Base-by-base conservation (phyloP, 2,113 vertebrate genomes). In the Bujurquina vittata region DNA sequence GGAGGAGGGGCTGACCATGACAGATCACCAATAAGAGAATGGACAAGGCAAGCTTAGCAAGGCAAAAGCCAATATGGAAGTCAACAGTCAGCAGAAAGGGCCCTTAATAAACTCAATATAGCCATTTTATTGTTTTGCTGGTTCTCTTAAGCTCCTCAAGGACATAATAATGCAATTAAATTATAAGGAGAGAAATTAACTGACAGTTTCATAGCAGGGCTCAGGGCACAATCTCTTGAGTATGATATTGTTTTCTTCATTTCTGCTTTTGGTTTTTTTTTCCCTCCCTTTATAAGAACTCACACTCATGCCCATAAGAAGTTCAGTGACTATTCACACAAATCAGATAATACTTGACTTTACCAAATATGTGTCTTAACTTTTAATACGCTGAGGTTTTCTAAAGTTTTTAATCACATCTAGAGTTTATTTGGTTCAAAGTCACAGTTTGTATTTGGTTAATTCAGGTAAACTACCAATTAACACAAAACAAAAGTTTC, bases 11-110 rank as follows among this genome's bases (percentile, higher is more conserved):
- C 94, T 84, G 93, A 96, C 92, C 93, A 94, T 97, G 97, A 97
- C 95, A 96, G 96, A 98, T 97, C 93, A 95, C 95, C 94, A 90
- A 91, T 85, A 93, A 93, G 91, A 95, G 95, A 95, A 96, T 95
- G 96, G 96, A 94, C 91, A 94, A 93, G 94, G 93, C 83, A 56
- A 94, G 96, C 96, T 96, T 96, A 96, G 94, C 93, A 89, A 95
- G 94, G 96, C 95, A 95, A 93, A 94, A 90, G 89, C 94, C 91
- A 87, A 86, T 84, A 87, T 80, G 92, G 96, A 96, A 91, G 86
- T 91, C 77, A 85, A 56, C 84, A 84, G 95, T 97, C 96, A 97
- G 96, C 97, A 96, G 93, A 96, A 96, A 40, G 72, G 23, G 81
- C 79, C 77, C 7, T 10, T 37, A 23, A 88, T 85, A 73, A 94